These are phyloP conservation scores for Propsilocerus akamusi DNA, from an alignment of 1,140 invertebrate species.

Conservation along the genomic window DNA sequence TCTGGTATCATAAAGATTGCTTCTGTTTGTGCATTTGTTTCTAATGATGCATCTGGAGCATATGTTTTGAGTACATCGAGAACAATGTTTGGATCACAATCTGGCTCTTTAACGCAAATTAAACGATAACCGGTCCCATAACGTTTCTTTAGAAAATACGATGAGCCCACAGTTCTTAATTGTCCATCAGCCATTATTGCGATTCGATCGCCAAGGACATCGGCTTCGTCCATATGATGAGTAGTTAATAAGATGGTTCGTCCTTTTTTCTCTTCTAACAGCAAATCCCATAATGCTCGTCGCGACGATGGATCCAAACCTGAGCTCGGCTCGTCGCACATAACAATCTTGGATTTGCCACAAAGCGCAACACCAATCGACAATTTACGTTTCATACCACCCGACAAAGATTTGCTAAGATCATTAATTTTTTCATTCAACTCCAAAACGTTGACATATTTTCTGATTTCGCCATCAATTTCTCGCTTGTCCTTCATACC, in stretches of 20 bases:
- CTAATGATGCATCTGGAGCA: conserved; percentile 19
- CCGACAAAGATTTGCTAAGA: conserved; percentile 32
- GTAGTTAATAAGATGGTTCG: conserved; percentile 73
- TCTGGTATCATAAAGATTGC: conserved; percentile 19
- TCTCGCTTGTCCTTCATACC: conserved; percentile 30
- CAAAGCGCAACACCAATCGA: conserved; percentile 56
- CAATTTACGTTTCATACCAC: conserved; percentile 64
- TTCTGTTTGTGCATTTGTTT: conserved; percentile 2
- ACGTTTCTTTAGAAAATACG: conserved; percentile 47
- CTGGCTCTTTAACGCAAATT: conserved; percentile 26
- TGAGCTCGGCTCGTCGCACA: conserved; percentile 80
- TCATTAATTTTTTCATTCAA: conserved; percentile 24
- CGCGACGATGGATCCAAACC: conserved; percentile 85
- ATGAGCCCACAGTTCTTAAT: conserved; percentile 31
- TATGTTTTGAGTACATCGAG: conserved; percentile 26
- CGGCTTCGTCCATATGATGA: conserved; percentile 93
- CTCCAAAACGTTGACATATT: conserved; percentile 42
- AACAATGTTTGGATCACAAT: conserved; percentile 27
- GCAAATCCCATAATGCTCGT: conserved; percentile 66
- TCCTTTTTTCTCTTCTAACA: conserved; percentile 30
- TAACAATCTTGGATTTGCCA: conserved; percentile 37
- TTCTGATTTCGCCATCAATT: conserved; percentile 26
- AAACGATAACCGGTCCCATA: conserved; percentile 43
- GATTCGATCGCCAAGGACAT: conserved; percentile 75
- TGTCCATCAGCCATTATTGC: conserved; percentile 67